These are phyloP conservation scores for Serinus canaria DNA, from an alignment of 2,113 vertebrate genomes.

Conservation along the genomic window DNA sequence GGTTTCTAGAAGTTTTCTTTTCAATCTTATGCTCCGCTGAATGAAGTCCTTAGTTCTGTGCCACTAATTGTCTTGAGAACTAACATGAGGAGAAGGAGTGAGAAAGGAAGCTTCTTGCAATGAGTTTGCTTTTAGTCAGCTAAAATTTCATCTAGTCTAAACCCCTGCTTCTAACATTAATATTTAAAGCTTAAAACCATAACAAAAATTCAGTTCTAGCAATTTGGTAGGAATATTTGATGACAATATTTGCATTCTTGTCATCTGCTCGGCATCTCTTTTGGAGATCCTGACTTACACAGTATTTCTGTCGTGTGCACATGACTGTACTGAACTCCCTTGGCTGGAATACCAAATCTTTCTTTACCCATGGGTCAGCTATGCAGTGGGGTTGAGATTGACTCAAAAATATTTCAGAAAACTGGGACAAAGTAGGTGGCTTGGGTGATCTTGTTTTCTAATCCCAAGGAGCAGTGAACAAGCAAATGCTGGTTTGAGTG, in stretches of 20 bases:
- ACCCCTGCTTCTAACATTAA: neutral
- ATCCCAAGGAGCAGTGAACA: neutral
- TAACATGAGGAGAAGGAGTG: neutral
- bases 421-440: neutral
- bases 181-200: neutral
- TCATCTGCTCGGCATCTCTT: neutral
- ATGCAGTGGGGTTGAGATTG: neutral
- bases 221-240: neutral
- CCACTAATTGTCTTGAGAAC: neutral
- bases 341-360: neutral
- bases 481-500: neutral
- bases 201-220: neutral
- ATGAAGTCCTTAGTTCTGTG: neutral
- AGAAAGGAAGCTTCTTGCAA: neutral
- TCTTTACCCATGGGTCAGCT: neutral
- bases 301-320: neutral
- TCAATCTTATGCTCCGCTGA: fast-evolving
- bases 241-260: neutral
- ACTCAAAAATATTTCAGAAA: neutral
- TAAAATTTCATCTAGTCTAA: neutral
- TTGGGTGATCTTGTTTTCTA: neutral
- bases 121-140: neutral
- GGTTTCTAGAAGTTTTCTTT: neutral
- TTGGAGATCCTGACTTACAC: neutral
- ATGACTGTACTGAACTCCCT: neutral